Base-by-base conservation (phyloP, 2,888 invertebrate species). In the Andrena bicolor region DNA sequence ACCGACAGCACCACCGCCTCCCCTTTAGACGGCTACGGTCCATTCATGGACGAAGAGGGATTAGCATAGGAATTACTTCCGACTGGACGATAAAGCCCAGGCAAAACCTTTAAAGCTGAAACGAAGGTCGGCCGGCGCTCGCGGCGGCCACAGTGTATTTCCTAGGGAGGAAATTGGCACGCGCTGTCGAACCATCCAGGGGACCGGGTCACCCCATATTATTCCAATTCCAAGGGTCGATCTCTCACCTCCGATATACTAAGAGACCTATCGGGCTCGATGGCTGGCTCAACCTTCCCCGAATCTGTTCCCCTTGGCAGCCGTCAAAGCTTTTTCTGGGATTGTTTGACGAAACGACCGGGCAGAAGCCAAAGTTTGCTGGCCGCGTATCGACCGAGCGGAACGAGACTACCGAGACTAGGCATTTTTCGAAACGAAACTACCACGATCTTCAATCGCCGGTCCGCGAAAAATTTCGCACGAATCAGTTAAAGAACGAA, bases 61-160 rank as follows among this genome's bases (percentile, higher is more conserved):
- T 92, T 91, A 92, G 90, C 92, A 91, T 92, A 87, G 90, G 90
- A 92, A 91, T 91, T 90, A 90, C 88, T 89, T 89, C 82, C 86
- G 86, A 83, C 77, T 82, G 86, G 82, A 82, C 86, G 84, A 81
- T 83, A 82, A 85, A 87, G 86, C 83, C 63, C 71, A 49, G 68
- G 81, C 61, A 58, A 82, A 82, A 80, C 69, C 86, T 86, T 86
- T 88, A 85, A 89, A 90, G 86, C 86, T 76, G 76, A 81, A 83
- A 83, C 84, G 80, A 76, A 72, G 78, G 30, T 78, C 48, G 65
- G 76, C 73, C 51, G n/a, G 4, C 13, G 48, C 23, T 16, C n/a
- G 41, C 58, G 23, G 30, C 61, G 71, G 61, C 60, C 61, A 20
- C 68, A 58, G 41, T 72, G 74, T 71, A 78, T 87, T 83, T 86